Conservation (phyloP, 2,113 vertebrate genomes). For the Setophaga coronata region DNA sequence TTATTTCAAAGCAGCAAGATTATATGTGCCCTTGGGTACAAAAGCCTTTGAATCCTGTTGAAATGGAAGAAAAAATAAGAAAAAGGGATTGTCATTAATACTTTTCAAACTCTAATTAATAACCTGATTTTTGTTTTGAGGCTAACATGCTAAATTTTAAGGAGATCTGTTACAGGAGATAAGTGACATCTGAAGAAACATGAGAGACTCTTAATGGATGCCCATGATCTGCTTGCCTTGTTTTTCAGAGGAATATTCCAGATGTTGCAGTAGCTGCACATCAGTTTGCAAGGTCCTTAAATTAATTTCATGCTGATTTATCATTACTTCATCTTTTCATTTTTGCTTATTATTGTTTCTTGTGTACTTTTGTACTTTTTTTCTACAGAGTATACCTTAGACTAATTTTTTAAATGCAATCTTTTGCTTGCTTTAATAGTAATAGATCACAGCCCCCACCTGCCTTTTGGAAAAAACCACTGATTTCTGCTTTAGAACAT, state of each 20-base stretch:
- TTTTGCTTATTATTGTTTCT: background rate
- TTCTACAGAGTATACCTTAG: background rate
- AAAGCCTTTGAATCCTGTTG: background rate
- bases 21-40: background rate
- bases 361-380: background rate
- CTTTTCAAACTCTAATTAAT: background rate
- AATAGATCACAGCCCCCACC: background rate
- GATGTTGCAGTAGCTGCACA: background rate
- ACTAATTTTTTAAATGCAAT: background rate
- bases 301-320: background rate
- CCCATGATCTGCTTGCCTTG: background rate
- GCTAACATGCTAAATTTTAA: background rate
- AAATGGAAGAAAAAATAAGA: background rate
- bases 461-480: background rate
- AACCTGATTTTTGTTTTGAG: background rate
- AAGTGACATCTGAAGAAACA: background rate
- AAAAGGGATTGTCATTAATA: background rate
- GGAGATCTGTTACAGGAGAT: background rate
- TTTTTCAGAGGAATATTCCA: slow-evolving; percentile 14
- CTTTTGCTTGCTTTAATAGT: background rate
- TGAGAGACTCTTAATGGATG: background rate
- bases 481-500: background rate
- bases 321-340: background rate
- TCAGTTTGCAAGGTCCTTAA: background rate
- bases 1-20: background rate